Evolutionary conservation across 2,113 vertebrate genomes (phyloP).

Genomic region (Trochalopteron elliotii): DNA sequence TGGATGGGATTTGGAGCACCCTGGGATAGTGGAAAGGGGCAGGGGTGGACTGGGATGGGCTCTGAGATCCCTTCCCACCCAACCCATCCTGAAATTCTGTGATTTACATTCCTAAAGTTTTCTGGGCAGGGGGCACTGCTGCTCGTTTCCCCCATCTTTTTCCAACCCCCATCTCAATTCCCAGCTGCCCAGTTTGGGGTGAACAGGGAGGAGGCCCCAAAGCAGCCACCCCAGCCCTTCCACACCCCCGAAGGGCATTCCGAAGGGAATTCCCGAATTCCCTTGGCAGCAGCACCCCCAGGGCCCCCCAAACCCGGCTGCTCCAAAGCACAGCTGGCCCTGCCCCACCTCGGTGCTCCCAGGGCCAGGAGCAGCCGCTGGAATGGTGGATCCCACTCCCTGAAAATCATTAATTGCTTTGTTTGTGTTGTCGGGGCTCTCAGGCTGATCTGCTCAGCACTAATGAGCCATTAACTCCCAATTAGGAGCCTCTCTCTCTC

Average conservation of each 20-base stretch:
- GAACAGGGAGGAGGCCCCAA: neutral
- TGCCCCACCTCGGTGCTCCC: accelerated
- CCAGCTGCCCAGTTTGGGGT: neutral
- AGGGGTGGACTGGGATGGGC: neutral
- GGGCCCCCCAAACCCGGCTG: neutral
- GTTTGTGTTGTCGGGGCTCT: constrained; percentile 24
- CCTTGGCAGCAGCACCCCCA: accelerated
- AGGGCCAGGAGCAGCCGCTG: neutral
- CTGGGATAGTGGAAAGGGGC: neutral
- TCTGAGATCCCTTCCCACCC: no score
- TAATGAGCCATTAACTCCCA: constrained; percentile 59
- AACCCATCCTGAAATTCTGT: neutral
- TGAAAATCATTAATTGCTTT: neutral
- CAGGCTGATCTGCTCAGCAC: neutral
- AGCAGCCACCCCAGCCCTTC: neutral
- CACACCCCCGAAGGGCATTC: accelerated
- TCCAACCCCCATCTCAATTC: accelerated
- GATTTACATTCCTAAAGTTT: neutral
- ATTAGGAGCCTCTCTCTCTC: constrained; percentile 48
- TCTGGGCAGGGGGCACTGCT: accelerated
- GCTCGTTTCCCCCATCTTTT: neutral
- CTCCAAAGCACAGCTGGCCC: accelerated
- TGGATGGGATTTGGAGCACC: no score
- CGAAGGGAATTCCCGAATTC: neutral
- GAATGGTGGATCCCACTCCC: neutral